Conservation (phyloP, 1,140 invertebrate genomes). For the Lepidostoma basale region DNA sequence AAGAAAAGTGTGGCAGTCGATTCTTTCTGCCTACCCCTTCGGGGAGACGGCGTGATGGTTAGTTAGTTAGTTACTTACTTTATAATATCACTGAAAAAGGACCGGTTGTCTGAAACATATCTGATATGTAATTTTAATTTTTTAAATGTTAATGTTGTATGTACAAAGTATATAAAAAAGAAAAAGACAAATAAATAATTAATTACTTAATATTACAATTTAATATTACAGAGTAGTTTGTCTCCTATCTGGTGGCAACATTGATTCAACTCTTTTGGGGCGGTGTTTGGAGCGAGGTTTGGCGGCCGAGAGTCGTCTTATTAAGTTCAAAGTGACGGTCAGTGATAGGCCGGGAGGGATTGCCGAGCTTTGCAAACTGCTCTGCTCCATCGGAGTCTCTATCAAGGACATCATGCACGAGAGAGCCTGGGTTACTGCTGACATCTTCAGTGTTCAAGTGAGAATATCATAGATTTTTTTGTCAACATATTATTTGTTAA, state of each 20-base stretch:
- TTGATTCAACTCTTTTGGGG: conserved; percentile 89
- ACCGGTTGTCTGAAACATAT: too few relatives aligned
- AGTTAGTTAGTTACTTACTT: too few relatives aligned
- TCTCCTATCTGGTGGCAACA: conserved; percentile 89
- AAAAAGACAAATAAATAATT: too few relatives aligned
- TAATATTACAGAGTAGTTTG: conserved; percentile 73
- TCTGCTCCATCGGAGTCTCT: conserved; percentile 80
- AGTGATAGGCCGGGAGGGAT: conserved; percentile 88
- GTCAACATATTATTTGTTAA: too few relatives aligned
- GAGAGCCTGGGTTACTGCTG: conserved; percentile 86
- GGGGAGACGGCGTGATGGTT: too few relatives aligned
- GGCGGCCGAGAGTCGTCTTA: conserved; percentile 84
- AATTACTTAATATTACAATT: not conserved
- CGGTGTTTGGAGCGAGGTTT: conserved; percentile 87
- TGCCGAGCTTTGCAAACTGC: conserved; percentile 79
- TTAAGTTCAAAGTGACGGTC: conserved; percentile 87
- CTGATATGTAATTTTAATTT: not conserved
- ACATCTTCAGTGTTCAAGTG: conserved; percentile 84
- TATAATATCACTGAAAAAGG: too few relatives aligned
- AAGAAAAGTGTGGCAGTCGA: too few relatives aligned
- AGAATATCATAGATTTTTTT: too few relatives aligned
- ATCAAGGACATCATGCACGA: conserved; percentile 96
- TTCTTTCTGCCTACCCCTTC: too few relatives aligned
- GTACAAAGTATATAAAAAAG: not conserved
- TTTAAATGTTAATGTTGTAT: not conserved